Evolutionary conservation across 1,140 invertebrate species (phyloP), one percentile per base, ranked within the genome.

Genomic region (Ceratina japonica): DNA sequence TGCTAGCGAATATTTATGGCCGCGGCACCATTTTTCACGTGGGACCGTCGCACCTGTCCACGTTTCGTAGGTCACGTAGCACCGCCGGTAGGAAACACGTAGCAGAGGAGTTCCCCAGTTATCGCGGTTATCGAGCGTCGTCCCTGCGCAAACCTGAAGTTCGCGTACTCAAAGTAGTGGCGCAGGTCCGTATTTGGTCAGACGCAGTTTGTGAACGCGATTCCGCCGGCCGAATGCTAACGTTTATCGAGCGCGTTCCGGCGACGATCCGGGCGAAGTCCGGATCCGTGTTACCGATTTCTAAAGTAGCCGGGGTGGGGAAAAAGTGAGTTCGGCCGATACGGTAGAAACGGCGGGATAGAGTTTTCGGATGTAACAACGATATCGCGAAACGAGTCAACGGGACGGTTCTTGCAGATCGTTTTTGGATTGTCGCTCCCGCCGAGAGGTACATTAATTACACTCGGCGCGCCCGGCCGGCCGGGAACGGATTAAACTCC

Each of bases 1-100:
- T 15, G 18, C 7, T 22, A 0, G 54, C 64, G 62, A 65, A 86
- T 86, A 86, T 86, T 86, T 86, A 86, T 74, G 83, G 44, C 37
- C 80, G 20, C 1, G 73, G 18, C 37, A 37, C 71, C 66, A 82
- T 86, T 86, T 85, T 85, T 78, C 72, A 69, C 69, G 69, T 58
- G 58, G 20, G 64, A 63, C 31, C 63, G 72, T 52, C 59, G 62
- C 62, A 64, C 73, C 64, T 76, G 63, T 75, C 52, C 44, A 59
- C 31, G 24, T 44, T 52, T 12, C 5, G 27, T 66, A 64, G 82
- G 79, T 83, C 83, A 76, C 81, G 81, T 58, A 73, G 58, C 10
- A 44, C 5, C 37, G 5, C 37, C 37, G 5, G 37, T 31, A 10
- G 18, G 61, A 44, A 63, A 72, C 63, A 27, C 59, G 52, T 56